Percentiles rank a stretch among this genome's conserved stretches.
Evolutionary conservation across 2,797 vertebrate species (phyloP).

Genomic region (Acipenser oxyrinchus): DNA sequence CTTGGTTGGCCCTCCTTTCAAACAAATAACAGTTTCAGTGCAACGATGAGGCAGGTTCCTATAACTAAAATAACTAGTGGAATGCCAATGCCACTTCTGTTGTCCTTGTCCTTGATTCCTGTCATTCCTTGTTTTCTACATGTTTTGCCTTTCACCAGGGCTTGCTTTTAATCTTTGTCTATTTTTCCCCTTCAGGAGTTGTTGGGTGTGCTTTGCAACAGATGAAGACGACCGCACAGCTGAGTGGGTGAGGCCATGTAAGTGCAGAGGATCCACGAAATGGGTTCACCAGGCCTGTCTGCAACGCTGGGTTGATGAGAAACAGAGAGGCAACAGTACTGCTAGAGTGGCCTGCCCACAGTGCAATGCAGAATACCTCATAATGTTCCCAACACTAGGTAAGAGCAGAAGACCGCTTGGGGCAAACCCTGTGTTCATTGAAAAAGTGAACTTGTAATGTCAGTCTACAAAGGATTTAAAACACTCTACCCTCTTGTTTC

Average conservation of each 20-base stretch:
- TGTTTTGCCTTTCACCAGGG: not conserved
- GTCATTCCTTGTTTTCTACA: not conserved
- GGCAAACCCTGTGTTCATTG: no score
- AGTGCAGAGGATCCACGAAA: slow-evolving; percentile 94
- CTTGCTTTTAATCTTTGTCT: slow-evolving; percentile 17
- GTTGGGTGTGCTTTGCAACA: slow-evolving; percentile 98
- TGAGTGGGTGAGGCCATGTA: slow-evolving; percentile 95
- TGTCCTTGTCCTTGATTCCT: not conserved
- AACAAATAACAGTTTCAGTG: no score
- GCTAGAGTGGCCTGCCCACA: slow-evolving; percentile 94
- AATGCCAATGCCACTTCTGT: not conserved
- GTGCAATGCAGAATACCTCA: slow-evolving; percentile 97
- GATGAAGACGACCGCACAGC: slow-evolving; percentile 97
- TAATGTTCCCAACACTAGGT: slow-evolving; percentile 97
- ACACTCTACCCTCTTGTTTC: no score
- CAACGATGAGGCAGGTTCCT: no score
- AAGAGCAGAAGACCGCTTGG: slow-evolving; percentile 34
- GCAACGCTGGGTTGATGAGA: slow-evolving; percentile 97
- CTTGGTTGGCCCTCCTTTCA: no score
- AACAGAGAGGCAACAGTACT: slow-evolving; percentile 96
- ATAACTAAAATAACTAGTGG: not conserved
- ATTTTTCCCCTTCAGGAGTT: slow-evolving; percentile 71
- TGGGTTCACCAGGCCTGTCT: slow-evolving; percentile 97
- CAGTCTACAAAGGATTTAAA: no score
- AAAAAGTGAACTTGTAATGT: no score